A percentile compares a stretch with the other conserved stretches of the same genome.
These are phyloP conservation scores for Dromaius novaehollandiae DNA, from an alignment of 2,113 vertebrate genomes.

Conservation along the genomic window DNA sequence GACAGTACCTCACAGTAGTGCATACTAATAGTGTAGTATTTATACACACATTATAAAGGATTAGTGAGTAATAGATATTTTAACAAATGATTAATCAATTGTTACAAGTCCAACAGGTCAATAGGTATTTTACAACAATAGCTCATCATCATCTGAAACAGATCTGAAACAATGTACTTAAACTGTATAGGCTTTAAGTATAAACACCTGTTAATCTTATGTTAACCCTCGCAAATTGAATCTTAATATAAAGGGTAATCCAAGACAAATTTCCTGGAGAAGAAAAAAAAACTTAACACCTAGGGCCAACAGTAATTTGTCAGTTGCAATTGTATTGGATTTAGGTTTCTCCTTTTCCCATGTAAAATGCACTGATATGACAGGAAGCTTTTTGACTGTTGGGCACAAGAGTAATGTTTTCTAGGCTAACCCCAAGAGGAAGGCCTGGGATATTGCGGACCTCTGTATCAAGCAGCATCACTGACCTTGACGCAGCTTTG, in stretches of 20 bases:
- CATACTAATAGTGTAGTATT: neutral
- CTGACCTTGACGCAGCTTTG: neutral
- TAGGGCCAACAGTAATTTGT: slow-evolving; percentile 18
- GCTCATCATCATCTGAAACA: neutral
- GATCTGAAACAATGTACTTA: neutral
- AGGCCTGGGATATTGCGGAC: neutral
- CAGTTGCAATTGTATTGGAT: slow-evolving; percentile 4
- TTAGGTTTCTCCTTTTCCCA: slow-evolving; percentile 4
- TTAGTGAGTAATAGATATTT: slow-evolving; percentile 38
- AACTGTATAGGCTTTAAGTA: neutral
- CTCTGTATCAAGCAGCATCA: neutral
- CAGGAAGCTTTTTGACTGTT: neutral
- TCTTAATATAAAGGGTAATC: slow-evolving; percentile 10
- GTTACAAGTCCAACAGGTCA: neutral
- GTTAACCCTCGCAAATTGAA: slow-evolving; percentile 47
- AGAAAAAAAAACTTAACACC: neutral
- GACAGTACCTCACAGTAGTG: neutral
- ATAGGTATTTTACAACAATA: neutral
- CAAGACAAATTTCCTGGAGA: slow-evolving; percentile 50
- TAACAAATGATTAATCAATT: neutral
- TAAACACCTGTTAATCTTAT: slow-evolving; percentile 42
- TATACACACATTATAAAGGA: neutral
- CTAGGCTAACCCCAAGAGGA: neutral
- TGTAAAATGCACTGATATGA: neutral
- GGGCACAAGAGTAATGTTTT: neutral